Evolutionary conservation across 2,113 vertebrate species (phyloP).

Genomic region (Poecile atricapillus): DNA sequence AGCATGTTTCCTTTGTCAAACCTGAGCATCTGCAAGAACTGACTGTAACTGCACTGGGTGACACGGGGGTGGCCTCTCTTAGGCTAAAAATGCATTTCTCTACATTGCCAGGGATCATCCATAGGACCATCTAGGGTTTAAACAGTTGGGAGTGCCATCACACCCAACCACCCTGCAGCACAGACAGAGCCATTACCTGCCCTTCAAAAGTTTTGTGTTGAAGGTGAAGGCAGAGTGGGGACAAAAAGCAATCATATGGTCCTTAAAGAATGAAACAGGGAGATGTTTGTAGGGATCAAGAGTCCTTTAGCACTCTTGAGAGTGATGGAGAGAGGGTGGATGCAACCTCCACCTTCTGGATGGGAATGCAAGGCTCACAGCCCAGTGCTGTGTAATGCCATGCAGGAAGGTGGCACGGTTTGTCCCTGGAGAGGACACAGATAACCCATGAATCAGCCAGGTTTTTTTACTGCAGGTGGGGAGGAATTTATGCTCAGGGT

Average conservation of each 20-base stretch:
- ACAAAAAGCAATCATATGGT: neutral
- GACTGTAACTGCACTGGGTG: neutral
- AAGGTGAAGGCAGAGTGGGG: neutral
- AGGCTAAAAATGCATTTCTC: neutral
- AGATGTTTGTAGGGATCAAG: neutral
- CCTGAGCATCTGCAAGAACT: neutral
- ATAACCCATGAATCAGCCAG: accelerated
- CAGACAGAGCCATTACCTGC: neutral
- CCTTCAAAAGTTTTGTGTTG: neutral
- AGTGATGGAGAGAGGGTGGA: neutral
- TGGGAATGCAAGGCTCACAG: accelerated
- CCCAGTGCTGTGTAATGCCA: accelerated
- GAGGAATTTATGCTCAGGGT: neutral
- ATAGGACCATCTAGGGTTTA: neutral
- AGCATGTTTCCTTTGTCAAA: neutral
- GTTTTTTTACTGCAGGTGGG: accelerated
- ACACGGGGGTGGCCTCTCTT: accelerated
- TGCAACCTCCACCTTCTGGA: neutral
- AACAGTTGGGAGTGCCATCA: no score
- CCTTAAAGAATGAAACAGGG: neutral
- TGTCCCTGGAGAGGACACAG: no score
- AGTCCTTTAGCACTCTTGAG: neutral
- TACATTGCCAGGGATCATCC: neutral
- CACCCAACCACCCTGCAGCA: accelerated
- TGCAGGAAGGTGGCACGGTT: neutral